These are phyloP conservation scores for Epinotia demarniana DNA, from an alignment of 2,888 invertebrate genomes.

Conservation along the genomic window DNA sequence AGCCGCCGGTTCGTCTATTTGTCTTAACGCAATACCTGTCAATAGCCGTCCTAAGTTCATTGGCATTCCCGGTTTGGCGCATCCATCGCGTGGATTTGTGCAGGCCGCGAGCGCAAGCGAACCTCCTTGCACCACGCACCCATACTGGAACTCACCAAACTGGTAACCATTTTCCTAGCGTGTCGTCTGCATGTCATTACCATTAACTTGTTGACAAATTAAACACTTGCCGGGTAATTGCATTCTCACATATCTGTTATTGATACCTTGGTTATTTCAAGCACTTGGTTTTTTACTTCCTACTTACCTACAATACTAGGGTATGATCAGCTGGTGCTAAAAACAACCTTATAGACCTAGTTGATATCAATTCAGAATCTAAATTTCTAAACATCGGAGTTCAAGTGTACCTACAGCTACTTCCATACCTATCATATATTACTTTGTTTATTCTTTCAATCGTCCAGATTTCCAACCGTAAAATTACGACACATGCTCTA, in stretches of 20 bases:
- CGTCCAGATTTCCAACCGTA: neutral
- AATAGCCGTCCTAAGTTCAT: conserved; percentile 83
- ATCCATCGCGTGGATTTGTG: conserved; percentile 80
- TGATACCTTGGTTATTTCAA: conserved; percentile 26
- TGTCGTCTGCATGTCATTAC: conserved; percentile 78
- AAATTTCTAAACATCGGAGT: neutral
- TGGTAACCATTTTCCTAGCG: conserved; percentile 74
- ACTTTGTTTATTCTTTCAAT: neutral
- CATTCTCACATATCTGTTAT: conserved; percentile 39
- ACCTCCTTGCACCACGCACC: conserved; percentile 53
- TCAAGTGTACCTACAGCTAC: neutral
- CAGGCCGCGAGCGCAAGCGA: conserved; percentile 68
- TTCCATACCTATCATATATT: neutral
- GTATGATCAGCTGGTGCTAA: neutral
- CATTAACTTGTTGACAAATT: conserved; percentile 80
- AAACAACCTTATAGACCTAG: neutral
- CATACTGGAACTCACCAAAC: conserved; percentile 66
- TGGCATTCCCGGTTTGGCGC: conserved; percentile 82
- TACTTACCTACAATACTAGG: neutral
- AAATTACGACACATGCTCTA: conserved; percentile 61
- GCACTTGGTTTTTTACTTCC: neutral
- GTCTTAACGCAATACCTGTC: conserved; percentile 84
- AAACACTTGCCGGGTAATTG: conserved; percentile 60
- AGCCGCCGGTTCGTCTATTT: conserved; percentile 80
- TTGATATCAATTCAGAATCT: neutral